Base-by-base conservation (phyloP, 2,113 vertebrate species). In the Tachysurus vachellii region DNA sequence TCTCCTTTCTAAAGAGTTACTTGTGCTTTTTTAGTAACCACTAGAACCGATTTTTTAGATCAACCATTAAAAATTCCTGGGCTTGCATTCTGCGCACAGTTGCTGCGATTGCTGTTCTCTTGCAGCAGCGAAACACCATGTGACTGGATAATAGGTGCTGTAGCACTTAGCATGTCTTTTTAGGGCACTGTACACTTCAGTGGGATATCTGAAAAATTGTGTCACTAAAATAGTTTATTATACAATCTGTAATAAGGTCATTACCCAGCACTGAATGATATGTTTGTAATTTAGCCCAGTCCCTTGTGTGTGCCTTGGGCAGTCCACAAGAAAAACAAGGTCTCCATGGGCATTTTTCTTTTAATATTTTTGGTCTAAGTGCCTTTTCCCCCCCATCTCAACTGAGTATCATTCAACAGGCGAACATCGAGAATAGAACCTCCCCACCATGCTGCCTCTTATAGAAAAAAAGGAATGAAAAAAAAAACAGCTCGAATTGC, bases 321-420 rank as follows among this genome's bases (percentile, higher is more conserved):
- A 88, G 89, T 88, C 79, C 89, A 73, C 89, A 85, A 81, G 42
- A 56, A 54, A 92, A 91, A 92, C 93, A n/a, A 90, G 93, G 92
- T 91, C 93, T 86, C 50, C 23, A 86, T 88, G 88, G 87, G 85
- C 89, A 73, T 90, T 89, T 90, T 36, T 85, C 61, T 89, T 93
- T 90, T 93, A 92, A 93, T 92, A 92, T 94, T 83, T 92, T 92
- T 93, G 93, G 91, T 92, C 90, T 28, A 68, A 82, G 88, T 87
- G 85, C 88, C 89, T 92, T 87, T 90, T 92, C 92, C 94, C 93
- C 79, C 92, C 88, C 85, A 17, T 19, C 59, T 93, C 76, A 94
- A 91, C 90, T 92, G 90, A 94, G 94, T 95, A 94, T 93, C 93
- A 92, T 91, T 93, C 88, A 94, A 91, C 89, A 88, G 66, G 85